Percentiles rank a stretch among this genome's conserved stretches.
Evolutionary conservation across 2,888 invertebrate genomes (phyloP).

Genomic region (Actias luna): DNA sequence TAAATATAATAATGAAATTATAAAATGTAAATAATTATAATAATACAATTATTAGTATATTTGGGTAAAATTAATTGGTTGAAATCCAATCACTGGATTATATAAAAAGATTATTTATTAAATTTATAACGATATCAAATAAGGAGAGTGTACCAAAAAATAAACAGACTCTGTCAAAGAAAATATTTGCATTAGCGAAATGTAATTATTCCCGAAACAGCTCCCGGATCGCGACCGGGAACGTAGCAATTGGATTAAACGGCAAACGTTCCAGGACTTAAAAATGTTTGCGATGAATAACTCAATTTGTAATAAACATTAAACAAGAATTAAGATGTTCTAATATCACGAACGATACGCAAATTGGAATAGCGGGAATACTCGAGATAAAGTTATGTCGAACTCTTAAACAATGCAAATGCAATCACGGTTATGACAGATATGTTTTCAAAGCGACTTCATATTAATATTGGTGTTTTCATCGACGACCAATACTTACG

Average conservation of each 20-base stretch:
- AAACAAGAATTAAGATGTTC: conserved; percentile 5
- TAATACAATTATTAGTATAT: no score
- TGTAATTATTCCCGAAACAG: conserved; percentile 13
- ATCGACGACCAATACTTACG: no score
- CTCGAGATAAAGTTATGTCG: background rate
- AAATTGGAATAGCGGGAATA: background rate
- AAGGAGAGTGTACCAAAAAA: background rate
- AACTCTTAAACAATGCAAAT: background rate
- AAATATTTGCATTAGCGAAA: conserved; percentile 16
- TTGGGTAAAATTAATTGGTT: no score
- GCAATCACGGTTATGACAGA: background rate
- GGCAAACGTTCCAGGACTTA: conserved; percentile 10
- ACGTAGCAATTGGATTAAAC: conserved; percentile 17
- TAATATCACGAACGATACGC: background rate
- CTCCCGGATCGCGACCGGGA: conserved; percentile 3
- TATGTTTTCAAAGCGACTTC: background rate
- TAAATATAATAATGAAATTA: no score
- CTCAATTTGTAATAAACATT: conserved; percentile 10
- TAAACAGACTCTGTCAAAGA: conserved; percentile 6
- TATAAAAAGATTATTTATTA: no score
- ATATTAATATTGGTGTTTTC: no score
- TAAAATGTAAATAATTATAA: no score
- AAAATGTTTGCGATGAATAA: conserved; percentile 13
- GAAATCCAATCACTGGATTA: no score
- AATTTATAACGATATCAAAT: no score